A percentile compares a stretch with the other conserved stretches of the same genome.
phyloP scores from a whole-genome alignment of 2,888 invertebrate genomes.

The Watsonalla cultraria region DNA sequence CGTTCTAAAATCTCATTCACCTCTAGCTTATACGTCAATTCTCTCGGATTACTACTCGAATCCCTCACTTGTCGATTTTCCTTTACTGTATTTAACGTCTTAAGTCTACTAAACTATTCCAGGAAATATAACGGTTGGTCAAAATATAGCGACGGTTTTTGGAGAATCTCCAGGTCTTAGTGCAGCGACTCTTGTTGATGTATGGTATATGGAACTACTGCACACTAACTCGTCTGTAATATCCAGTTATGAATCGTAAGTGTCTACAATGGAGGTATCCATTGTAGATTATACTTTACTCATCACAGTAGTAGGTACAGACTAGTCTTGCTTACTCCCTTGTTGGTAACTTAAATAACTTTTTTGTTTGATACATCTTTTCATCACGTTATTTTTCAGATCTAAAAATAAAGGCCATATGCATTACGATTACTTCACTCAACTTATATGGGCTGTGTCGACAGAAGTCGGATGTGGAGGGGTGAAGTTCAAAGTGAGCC shows the following conservation, averaged over 20 bases:
- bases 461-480: conserved; percentile 61
- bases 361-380: too few relatives aligned
- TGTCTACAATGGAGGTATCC: conserved; percentile 1
- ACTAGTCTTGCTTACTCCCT: too few relatives aligned
- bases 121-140: conserved; percentile 48
- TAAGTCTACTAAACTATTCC: too few relatives aligned
- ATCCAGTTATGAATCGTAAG: conserved; percentile 48
- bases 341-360: too few relatives aligned
- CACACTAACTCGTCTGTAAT: conserved; percentile 49
- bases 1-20: too few relatives aligned
- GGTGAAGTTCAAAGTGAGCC: conserved; percentile 56
- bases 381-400: conserved; percentile 27
- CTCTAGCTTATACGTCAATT: too few relatives aligned
- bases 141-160: conserved; percentile 61
- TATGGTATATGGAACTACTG: conserved; percentile 68
- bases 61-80: too few relatives aligned
- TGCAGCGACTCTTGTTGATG: conserved; percentile 50
- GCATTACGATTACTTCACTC: conserved; percentile 65
- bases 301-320: too few relatives aligned
- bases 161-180: conserved; percentile 61
- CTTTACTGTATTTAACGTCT: too few relatives aligned
- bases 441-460: conserved; percentile 60
- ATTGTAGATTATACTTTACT: too few relatives aligned
- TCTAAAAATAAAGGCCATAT: conserved; percentile 30
- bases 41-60: too few relatives aligned